Conservation (phyloP, 2,113 vertebrate genomes). For the Ammodytes marinus region DNA sequence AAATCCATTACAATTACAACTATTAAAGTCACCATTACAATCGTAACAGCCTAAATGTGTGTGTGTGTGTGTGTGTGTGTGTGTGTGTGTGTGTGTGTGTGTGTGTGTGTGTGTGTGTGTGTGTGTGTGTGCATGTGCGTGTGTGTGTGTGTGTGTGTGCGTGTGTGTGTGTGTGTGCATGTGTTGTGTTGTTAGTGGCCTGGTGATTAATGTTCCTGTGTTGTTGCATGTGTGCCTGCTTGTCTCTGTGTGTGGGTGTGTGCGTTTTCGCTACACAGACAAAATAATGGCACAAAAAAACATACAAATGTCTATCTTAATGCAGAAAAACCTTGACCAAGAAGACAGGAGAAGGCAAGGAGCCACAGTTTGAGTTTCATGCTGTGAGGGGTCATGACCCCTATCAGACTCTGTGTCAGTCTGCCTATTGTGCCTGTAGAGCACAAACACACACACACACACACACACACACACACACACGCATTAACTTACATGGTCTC, state of each 20-base stretch:
- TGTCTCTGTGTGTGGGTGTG: conserved; percentile 28
- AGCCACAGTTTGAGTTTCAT: conserved; percentile 85
- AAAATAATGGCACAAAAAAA: background rate
- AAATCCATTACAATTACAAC: conserved; percentile 29
- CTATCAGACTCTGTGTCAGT: conserved; percentile 99
- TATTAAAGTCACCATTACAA: background rate
- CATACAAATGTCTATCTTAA: background rate
- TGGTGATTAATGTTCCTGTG: conserved; percentile 52
- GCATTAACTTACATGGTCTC: conserved; percentile 96
- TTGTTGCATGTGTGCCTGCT: conserved; percentile 17
- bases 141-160: background rate
- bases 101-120: background rate
- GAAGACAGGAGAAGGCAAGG: conserved; percentile 78
- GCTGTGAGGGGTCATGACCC: conserved; percentile 92
- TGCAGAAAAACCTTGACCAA: conserved; percentile 86
- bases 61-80: background rate
- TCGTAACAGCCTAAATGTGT: background rate
- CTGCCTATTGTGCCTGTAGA: conserved; percentile 90
- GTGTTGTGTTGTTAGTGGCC: conserved; percentile 22
- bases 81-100: background rate
- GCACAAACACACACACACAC: conserved; percentile 54
- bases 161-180: conserved; percentile 2
- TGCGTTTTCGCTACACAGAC: conserved; percentile 2
- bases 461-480: conserved; percentile 69
- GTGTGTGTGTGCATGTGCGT: background rate